Percentiles rank a stretch among this genome's conserved stretches.
Evolutionary conservation across 2,113 vertebrate genomes (phyloP).

Genomic region (Loxodonta africana): DNA sequence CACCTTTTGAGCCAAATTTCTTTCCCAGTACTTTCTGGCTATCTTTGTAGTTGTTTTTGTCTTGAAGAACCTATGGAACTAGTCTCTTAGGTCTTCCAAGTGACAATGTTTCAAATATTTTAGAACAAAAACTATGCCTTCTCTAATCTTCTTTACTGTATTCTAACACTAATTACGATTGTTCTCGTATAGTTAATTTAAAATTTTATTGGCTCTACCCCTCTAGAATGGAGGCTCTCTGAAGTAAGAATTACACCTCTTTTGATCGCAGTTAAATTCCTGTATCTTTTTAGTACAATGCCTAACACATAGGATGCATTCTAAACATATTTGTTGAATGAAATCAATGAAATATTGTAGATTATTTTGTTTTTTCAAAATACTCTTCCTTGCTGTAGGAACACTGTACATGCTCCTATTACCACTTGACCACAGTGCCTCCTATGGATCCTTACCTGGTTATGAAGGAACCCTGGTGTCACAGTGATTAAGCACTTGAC

Average conservation of each 20-base stretch:
- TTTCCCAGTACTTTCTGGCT: neutral
- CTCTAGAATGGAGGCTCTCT: neutral
- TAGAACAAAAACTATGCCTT: neutral
- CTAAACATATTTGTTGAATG: neutral
- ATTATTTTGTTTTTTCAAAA: neutral
- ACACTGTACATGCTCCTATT: fast-evolving
- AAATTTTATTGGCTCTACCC: neutral
- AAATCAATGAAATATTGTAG: neutral
- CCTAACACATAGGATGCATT: neutral
- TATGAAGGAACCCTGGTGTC: too few species aligned
- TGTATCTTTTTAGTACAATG: neutral
- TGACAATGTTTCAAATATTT: slow-evolving; percentile 1
- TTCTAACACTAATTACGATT: neutral
- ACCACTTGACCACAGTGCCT: neutral
- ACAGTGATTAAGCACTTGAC: too few species aligned
- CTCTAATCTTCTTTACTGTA: neutral
- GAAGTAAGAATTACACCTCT: neutral
- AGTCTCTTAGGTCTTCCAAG: neutral
- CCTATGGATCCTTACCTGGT: too few species aligned
- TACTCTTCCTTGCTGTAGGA: neutral
- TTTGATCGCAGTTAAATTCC: neutral
- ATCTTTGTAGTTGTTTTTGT: neutral
- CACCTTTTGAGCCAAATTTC: neutral
- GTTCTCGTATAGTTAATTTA: neutral
- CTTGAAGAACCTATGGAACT: neutral